Evolutionary conservation across 2,888 invertebrate genomes (phyloP), one percentile per base, ranked within the genome.

Genomic region (Hedya salicella): DNA sequence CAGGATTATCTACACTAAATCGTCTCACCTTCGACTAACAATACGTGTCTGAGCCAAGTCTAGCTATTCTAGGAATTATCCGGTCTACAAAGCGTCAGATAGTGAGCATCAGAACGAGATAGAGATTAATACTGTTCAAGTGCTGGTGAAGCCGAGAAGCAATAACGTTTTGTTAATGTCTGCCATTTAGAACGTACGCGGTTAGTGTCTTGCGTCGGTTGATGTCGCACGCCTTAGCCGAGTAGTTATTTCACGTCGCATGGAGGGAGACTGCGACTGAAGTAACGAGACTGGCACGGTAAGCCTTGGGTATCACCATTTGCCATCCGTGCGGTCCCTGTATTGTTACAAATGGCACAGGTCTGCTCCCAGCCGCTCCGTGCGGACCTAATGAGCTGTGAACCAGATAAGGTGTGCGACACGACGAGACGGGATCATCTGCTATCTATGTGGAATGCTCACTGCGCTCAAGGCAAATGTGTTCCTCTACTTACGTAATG

Each of bases 371-470:
- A 83, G 82, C 78, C 82, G 75, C 79, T 80, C 83, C 80, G 84
- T 86, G 85, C 80, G 85, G 79, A 85, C 85, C 88, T 92, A 92
- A 92, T 92, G 93, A 92, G 88, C 90, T 88, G 93, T 93, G 91
- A 94, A 93, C 86, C 81, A 93, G 93, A 93, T 93, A 93, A 93
- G 93, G 87, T 86, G 83, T 75, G 81, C 82, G 80, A 81, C 83
- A 81, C 77, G 77, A 84, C 83, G 78, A 83, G 83, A 83, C 85
- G 83, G 84, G 84, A 89, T 89, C 86, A 84, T 80, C 82, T 82
- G 80, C 82, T 88, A 89, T 89, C 87, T 87, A 75, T 80, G 79
- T 74, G 78, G 74, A 83, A 82, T 81, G 81, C 80, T 87, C 83
- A 82, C 78, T 82, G 81, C 83, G 78, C 77, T 73, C 76, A 73